These are phyloP conservation scores for Melinaea marsaeus DNA, from an alignment of 2,888 invertebrate species.

Conservation along the genomic window DNA sequence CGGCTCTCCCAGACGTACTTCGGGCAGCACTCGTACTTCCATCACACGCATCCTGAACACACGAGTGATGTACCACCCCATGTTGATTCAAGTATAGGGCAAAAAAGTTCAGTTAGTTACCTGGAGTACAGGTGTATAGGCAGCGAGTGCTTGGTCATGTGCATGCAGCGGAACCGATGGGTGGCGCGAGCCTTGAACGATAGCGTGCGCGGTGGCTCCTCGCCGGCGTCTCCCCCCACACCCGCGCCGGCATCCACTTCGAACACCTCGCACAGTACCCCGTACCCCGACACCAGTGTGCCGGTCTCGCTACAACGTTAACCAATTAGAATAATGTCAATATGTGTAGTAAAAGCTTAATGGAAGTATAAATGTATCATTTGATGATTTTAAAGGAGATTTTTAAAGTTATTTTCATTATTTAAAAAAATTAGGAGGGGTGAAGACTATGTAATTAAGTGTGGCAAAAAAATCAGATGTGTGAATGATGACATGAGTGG, in stretches of 20 bases:
- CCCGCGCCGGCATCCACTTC: constrained; percentile 46
- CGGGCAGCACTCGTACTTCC: constrained; percentile 58
- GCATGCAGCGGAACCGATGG: constrained; percentile 53
- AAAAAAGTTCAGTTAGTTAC: constrained; percentile 26
- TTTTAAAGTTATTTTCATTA: no score
- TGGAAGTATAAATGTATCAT: no score
- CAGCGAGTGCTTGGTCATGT: constrained; percentile 37
- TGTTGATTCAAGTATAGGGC: background rate
- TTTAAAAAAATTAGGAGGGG: no score
- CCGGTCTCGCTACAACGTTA: constrained; percentile 46
- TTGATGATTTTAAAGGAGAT: no score
- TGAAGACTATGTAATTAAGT: no score
- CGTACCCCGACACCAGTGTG: constrained; percentile 54
- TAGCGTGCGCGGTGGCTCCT: constrained; percentile 34
- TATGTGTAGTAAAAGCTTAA: no score
- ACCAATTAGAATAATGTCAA: no score
- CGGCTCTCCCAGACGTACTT: constrained; percentile 45
- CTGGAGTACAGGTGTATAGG: constrained; percentile 41
- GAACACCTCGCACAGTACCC: constrained; percentile 69
- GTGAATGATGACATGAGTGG: no score
- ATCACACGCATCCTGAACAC: constrained; percentile 45
- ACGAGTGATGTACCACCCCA: background rate
- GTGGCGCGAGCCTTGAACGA: constrained; percentile 64
- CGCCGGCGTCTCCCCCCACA: constrained; percentile 44
- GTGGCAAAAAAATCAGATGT: no score